A percentile compares a stretch with the other conserved stretches of the same genome.
These are phyloP conservation scores for Chloroceryle inda DNA, from an alignment of 2,797 vertebrate species.

Conservation along the genomic window DNA sequence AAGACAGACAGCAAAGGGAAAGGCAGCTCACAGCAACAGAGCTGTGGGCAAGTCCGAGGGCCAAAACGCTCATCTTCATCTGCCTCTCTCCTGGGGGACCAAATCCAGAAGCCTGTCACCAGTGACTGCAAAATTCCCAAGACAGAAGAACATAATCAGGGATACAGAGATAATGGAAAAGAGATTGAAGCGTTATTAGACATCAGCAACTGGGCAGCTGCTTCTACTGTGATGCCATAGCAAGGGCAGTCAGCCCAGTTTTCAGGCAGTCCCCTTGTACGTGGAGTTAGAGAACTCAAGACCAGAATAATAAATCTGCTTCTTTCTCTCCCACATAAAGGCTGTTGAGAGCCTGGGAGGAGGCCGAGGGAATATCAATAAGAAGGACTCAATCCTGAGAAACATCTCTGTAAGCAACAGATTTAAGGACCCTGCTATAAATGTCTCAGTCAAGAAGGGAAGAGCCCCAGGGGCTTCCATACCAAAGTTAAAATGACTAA, in stretches of 20 bases:
- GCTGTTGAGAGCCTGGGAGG: conserved; percentile 1
- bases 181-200: background rate
- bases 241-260: background rate
- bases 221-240: fast-evolving
- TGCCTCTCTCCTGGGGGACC: background rate
- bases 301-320: conserved; percentile 33
- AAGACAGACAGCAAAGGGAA: background rate
- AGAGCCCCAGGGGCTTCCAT: background rate
- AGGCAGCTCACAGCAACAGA: background rate
- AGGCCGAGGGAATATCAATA: background rate
- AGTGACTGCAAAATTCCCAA: background rate
- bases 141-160: background rate
- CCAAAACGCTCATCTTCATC: background rate
- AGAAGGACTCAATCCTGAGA: background rate
- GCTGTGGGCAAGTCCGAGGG: fast-evolving
- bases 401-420: background rate
- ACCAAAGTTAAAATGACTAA: background rate
- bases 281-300: background rate
- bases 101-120: background rate
- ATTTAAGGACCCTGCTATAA: background rate
- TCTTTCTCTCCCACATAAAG: background rate
- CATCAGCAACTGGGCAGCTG: background rate
- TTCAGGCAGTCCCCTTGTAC: background rate
- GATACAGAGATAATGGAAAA: background rate
- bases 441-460: background rate